Evolutionary conservation across 2,797 vertebrate species (phyloP).

Genomic region (Molossus alvarezi): DNA sequence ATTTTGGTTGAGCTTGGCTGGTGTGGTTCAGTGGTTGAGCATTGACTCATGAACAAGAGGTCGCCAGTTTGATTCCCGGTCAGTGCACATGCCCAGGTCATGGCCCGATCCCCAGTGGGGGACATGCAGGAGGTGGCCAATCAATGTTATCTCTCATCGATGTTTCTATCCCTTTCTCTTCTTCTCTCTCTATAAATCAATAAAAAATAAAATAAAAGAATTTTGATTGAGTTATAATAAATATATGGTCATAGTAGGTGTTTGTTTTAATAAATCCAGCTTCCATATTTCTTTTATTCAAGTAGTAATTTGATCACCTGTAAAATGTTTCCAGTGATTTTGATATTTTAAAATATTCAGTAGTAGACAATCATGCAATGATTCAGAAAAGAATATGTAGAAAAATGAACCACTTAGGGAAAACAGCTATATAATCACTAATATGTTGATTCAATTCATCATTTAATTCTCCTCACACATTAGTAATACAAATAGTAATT

Average conservation of each 20-base stretch:
- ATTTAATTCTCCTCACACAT: not conserved
- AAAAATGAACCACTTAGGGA: not conserved
- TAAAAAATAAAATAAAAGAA: not conserved
- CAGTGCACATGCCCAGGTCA: too few species aligned
- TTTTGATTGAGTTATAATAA: not conserved
- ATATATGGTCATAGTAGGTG: not conserved
- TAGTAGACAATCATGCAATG: not conserved
- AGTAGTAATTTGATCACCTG: not conserved
- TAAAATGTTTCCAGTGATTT: not conserved
- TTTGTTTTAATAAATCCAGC: not conserved
- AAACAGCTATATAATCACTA: not conserved
- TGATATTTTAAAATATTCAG: not conserved
- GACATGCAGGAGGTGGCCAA: too few species aligned
- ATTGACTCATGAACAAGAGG: too few species aligned
- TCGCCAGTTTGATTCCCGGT: too few species aligned
- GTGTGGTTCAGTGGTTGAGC: too few species aligned
- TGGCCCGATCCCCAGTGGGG: too few species aligned
- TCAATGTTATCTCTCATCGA: too few species aligned
- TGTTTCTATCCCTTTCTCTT: too few species aligned
- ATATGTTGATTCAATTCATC: not conserved
- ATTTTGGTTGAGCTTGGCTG: not conserved
- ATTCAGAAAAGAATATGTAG: slow-evolving; percentile 13
- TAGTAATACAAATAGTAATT: not conserved
- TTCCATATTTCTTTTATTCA: slow-evolving; percentile 4
- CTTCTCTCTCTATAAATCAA: too few species aligned